Conservation (phyloP, 1,140 invertebrate genomes). For the Luehdorfia chinensis region DNA sequence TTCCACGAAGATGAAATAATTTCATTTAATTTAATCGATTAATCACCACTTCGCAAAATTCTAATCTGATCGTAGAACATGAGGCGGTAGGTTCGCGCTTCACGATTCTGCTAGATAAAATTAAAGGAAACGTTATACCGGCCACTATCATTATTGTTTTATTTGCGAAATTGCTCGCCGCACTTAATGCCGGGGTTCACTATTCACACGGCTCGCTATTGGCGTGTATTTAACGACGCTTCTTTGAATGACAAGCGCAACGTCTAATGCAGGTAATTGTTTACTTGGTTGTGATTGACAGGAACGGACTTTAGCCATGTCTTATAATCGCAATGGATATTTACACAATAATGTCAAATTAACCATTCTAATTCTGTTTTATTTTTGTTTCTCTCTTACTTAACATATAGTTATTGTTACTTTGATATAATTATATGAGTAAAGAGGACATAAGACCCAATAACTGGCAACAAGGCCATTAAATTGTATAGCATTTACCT, state of each 20-base stretch:
- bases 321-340: neutral
- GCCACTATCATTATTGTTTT: slow-evolving; percentile 63
- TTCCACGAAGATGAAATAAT: too few species aligned
- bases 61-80: slow-evolving; percentile 18
- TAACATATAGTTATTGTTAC: too few species aligned
- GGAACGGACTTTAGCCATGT: neutral
- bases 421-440: too few species aligned
- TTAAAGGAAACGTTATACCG: slow-evolving; percentile 50
- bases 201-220: slow-evolving; percentile 47
- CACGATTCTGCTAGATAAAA: slow-evolving; percentile 37
- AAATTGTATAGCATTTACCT: too few species aligned
- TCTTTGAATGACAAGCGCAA: slow-evolving; percentile 55
- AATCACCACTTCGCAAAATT: too few species aligned
- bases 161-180: slow-evolving; percentile 57
- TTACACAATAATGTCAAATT: slow-evolving; percentile 10
- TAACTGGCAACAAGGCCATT: too few species aligned
- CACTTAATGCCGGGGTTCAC: slow-evolving; percentile 40
- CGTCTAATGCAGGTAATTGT: slow-evolving; percentile 52
- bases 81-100: slow-evolving; percentile 19
- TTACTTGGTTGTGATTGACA: slow-evolving; percentile 33
- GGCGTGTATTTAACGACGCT: slow-evolving; percentile 50
- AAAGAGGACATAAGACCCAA: too few species aligned
- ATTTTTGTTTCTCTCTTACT: too few species aligned
- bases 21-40: too few species aligned
- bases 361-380: too few species aligned